Evolutionary conservation across 2,888 invertebrate genomes (phyloP).

Genomic region (Sycophila texana): DNA sequence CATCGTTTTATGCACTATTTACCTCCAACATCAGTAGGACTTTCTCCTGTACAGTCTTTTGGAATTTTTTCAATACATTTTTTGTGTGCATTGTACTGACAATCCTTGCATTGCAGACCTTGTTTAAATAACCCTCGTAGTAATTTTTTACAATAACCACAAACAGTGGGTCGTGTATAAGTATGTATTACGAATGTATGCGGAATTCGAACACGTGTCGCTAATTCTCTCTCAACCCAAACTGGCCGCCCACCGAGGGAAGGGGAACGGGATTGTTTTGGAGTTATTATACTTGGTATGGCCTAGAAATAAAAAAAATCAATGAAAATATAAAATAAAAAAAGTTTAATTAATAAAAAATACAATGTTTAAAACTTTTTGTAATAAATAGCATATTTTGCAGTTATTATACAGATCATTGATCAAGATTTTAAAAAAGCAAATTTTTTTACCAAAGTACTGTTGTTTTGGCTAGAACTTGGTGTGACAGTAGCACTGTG

Average conservation of each 20-base stretch:
- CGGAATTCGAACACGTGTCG: constrained; percentile 84
- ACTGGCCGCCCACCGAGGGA: constrained; percentile 83
- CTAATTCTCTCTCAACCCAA: constrained; percentile 85
- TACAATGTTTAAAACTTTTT: no score
- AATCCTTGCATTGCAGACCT: constrained; percentile 97
- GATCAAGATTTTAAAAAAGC: not conserved
- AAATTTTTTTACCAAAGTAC: constrained; percentile 83
- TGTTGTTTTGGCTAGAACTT: constrained; percentile 78
- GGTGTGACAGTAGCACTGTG: constrained; percentile 72
- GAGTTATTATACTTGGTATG: constrained; percentile 73
- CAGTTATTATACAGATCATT: not conserved
- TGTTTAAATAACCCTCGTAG: constrained; percentile 96
- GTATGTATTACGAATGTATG: constrained; percentile 98
- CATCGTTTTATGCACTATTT: constrained; percentile 53
- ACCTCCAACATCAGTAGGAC: constrained; percentile 78
- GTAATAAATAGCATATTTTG: no score
- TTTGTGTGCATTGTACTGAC: constrained; percentile 96
- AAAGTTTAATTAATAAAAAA: no score
- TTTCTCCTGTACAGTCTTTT: constrained; percentile 92
- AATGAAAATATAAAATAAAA: no score
- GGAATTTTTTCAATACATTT: constrained; percentile 94
- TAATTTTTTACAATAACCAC: constrained; percentile 96
- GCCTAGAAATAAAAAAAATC: constrained; percentile 60
- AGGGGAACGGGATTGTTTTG: constrained; percentile 82
- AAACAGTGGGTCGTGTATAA: constrained; percentile 97